Evolutionary conservation across 2,888 invertebrate species (phyloP).

Genomic region (Platycnemis pennipes): DNA sequence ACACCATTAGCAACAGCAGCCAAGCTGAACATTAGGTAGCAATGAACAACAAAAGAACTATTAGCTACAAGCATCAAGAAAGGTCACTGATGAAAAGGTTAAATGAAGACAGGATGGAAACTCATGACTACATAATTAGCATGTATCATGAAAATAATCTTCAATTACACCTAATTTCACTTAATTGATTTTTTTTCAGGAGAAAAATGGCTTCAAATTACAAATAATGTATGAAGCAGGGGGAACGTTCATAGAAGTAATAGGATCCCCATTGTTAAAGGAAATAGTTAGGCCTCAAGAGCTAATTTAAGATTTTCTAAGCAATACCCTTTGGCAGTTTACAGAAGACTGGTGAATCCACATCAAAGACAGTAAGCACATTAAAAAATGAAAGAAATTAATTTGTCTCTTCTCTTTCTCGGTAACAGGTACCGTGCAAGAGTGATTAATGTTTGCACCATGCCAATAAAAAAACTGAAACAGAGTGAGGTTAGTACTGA

Average conservation of each 20-base stretch:
- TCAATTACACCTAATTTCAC: not conserved
- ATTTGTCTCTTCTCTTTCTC: conserved; percentile 1
- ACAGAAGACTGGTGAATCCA: conserved; percentile 19
- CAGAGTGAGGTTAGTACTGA: conserved; percentile 55
- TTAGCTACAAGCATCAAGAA: not conserved
- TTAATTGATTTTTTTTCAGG: not conserved
- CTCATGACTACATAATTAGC: not conserved
- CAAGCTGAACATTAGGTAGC: not conserved
- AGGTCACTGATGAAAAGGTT: not conserved
- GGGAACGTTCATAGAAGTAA: not conserved
- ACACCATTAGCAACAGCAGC: not conserved
- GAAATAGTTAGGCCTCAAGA: not conserved
- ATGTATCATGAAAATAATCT: not conserved
- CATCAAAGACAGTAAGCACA: conserved; percentile 23
- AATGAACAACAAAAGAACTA: not conserved
- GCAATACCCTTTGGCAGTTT: not conserved
- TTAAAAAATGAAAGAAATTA: not conserved
- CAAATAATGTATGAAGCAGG: not conserved
- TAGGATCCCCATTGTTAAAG: not conserved
- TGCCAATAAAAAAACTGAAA: conserved; percentile 40
- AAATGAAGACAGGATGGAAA: not conserved
- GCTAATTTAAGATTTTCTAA: not conserved
- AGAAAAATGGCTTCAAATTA: not conserved
- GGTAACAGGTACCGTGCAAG: not conserved
- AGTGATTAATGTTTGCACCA: conserved; percentile 33